These are phyloP conservation scores for Talpa occidentalis DNA, from an alignment of 2,113 vertebrate species.

Conservation along the genomic window DNA sequence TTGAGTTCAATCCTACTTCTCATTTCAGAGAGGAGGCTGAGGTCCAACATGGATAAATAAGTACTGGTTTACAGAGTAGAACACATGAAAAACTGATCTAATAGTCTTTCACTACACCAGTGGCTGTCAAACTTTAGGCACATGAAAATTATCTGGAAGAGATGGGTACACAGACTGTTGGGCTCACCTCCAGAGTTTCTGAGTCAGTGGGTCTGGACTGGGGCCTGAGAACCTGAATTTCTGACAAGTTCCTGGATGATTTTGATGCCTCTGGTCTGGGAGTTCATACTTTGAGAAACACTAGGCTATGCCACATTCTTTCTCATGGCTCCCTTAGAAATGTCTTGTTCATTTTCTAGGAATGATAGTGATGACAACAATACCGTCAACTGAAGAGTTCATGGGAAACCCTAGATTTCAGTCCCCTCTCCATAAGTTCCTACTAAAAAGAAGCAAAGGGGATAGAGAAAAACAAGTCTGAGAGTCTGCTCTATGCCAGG, in stretches of 20 bases:
- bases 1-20: background rate
- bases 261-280: too few species aligned
- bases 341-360: background rate
- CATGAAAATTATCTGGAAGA: background rate
- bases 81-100: background rate
- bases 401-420: background rate
- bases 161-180: background rate
- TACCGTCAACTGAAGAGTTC: background rate
- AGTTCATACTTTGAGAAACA: background rate
- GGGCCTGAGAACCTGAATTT: background rate
- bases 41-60: background rate
- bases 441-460: constrained; percentile 4
- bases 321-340: background rate
- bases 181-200: background rate
- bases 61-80: background rate
- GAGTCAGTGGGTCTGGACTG: background rate
- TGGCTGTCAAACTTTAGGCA: background rate
- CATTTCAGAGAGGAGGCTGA: background rate
- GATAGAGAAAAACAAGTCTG: background rate
- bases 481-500: background rate
- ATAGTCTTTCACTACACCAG: background rate
- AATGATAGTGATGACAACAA: background rate
- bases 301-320: background rate
- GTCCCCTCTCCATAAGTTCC: background rate
- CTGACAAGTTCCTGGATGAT: background rate